A percentile compares a stretch with the other conserved stretches of the same genome.
phyloP scores from a whole-genome alignment of 1,140 invertebrate genomes.

The Yoshiicerus persimilis region DNA sequence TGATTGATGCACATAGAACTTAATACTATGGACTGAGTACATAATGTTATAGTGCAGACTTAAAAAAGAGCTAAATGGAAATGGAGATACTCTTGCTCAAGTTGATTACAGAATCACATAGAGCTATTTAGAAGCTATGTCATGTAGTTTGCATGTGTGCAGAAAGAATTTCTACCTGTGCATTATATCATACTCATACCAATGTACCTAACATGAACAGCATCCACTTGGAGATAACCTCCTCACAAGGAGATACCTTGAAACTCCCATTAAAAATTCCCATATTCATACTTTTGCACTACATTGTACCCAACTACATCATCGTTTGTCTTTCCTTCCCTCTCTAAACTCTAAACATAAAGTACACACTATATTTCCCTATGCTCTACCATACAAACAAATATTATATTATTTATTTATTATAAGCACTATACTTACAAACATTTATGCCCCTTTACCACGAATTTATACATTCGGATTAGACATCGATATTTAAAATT shows the following conservation, averaged over 20 bases:
- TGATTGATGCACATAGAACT: too few relatives aligned
- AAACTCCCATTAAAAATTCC: not conserved
- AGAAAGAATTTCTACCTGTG: not conserved
- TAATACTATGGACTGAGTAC: too few relatives aligned
- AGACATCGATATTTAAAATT: too few relatives aligned
- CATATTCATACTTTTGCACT: not conserved
- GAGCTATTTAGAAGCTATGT: not conserved
- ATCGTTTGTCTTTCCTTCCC: not conserved
- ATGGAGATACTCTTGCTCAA: too few relatives aligned
- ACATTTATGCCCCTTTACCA: too few relatives aligned
- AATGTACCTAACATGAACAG: not conserved
- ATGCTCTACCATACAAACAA: too few relatives aligned
- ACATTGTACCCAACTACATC: not conserved
- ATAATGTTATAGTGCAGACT: too few relatives aligned
- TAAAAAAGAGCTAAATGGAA: too few relatives aligned
- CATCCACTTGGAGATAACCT: not conserved
- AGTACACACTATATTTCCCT: not conserved
- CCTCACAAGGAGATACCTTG: not conserved
- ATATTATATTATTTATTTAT: too few relatives aligned
- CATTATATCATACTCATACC: too few relatives aligned
- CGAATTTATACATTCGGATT: too few relatives aligned
- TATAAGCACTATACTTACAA: too few relatives aligned
- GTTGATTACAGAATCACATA: not conserved
- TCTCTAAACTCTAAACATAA: not conserved
- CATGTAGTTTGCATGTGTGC: not conserved